phyloP scores from a whole-genome alignment of 2,797 vertebrate genomes.

The Picus viridis region DNA sequence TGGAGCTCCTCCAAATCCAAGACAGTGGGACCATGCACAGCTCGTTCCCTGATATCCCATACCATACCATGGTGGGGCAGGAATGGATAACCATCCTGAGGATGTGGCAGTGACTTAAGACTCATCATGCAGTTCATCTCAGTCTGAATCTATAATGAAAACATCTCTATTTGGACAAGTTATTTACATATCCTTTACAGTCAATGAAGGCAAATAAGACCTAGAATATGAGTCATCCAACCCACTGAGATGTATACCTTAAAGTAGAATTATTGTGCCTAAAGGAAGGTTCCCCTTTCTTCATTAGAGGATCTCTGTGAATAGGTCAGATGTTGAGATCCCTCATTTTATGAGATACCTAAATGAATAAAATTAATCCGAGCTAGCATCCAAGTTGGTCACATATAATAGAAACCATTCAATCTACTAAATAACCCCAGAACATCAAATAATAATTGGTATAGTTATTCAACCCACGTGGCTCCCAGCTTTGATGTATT shows the following conservation, averaged over 20 bases:
- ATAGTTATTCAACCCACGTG: neutral
- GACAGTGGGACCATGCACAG: neutral
- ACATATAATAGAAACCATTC: neutral
- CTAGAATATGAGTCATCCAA: slow-evolving; percentile 16
- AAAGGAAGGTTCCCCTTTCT: neutral
- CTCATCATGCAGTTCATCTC: neutral
- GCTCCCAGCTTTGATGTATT: neutral
- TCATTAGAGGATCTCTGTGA: neutral
- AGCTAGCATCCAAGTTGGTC: neutral
- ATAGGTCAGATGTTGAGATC: neutral
- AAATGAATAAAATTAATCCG: neutral
- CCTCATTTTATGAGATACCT: neutral
- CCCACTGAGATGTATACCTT: neutral
- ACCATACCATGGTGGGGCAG: accelerated
- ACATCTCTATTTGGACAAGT: neutral
- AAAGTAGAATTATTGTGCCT: slow-evolving; percentile 16
- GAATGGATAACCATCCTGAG: accelerated
- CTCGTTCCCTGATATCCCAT: accelerated
- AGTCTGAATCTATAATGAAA: neutral
- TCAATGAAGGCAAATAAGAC: neutral
- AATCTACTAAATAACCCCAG: neutral
- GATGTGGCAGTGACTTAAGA: neutral
- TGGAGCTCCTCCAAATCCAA: neutral
- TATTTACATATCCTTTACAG: slow-evolving; percentile 11
- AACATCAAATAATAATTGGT: neutral